Conservation (phyloP, 1,140 invertebrate species). For the Papilio glaucus region DNA sequence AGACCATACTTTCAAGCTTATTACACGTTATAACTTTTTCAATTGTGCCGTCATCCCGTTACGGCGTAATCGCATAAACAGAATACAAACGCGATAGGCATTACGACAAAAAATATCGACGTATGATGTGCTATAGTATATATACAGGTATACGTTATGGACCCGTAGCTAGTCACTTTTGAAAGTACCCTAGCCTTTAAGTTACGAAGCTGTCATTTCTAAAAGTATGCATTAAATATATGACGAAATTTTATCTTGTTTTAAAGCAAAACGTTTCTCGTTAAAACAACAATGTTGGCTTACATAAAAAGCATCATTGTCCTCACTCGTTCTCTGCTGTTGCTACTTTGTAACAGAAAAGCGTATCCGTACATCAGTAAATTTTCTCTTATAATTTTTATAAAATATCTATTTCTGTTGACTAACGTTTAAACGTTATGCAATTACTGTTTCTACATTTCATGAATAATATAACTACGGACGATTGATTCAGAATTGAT, state of each 20-base stretch:
- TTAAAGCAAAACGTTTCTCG: neutral
- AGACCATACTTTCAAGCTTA: too few species aligned
- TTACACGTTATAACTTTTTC: too few species aligned
- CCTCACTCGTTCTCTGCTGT: neutral
- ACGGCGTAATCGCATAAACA: too few species aligned
- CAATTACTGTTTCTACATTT: too few species aligned
- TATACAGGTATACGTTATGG: neutral
- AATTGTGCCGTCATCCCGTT: too few species aligned
- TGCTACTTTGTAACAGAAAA: slow-evolving; percentile 11
- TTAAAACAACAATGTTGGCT: neutral
- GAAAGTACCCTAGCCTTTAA: neutral
- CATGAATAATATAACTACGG: too few species aligned
- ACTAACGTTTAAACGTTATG: too few species aligned
- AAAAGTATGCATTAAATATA: neutral
- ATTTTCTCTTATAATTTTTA: too few species aligned
- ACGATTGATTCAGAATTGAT: too few species aligned
- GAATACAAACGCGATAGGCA: too few species aligned
- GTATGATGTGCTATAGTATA: too few species aligned
- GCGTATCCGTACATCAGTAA: neutral
- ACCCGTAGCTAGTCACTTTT: neutral
- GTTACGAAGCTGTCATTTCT: neutral
- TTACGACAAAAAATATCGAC: too few species aligned
- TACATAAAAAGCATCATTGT: slow-evolving; percentile 1
- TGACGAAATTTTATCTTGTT: neutral
- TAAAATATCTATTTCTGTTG: neutral